These are phyloP conservation scores for Astyanax mexicanus DNA, from an alignment of 2,797 vertebrate species.

Conservation along the genomic window DNA sequence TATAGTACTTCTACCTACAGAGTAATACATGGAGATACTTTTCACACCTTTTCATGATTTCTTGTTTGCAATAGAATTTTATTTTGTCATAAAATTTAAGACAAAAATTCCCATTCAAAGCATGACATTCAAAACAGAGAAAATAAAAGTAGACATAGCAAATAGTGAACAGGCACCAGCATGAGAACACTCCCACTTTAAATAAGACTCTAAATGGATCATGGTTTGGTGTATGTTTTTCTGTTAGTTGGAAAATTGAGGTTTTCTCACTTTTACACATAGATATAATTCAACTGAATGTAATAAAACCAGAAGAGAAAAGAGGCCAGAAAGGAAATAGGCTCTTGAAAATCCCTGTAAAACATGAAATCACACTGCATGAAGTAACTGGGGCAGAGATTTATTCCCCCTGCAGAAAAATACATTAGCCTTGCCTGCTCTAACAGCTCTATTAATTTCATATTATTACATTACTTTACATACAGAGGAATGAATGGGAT, in stretches of 20 bases:
- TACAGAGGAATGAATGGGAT: neutral
- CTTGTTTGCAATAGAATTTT: conserved; percentile 6
- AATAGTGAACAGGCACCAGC: neutral
- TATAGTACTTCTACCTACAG: no score
- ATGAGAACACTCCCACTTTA: no score
- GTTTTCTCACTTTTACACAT: neutral
- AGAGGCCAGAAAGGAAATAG: neutral
- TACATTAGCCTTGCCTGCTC: neutral
- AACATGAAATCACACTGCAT: neutral
- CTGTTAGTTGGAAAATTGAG: no score
- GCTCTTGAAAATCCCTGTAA: neutral
- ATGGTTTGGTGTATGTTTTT: no score
- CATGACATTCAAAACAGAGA: conserved; percentile 10
- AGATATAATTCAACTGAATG: neutral
- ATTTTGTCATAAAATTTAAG: conserved; percentile 29
- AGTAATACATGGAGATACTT: no score
- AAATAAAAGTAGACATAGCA: neutral
- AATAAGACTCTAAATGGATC: no score
- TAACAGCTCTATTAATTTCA: neutral
- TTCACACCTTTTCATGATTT: no score
- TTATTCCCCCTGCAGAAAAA: neutral
- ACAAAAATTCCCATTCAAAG: conserved; percentile 11
- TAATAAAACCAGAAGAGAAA: neutral
- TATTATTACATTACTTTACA: neutral
- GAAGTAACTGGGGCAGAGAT: neutral